Evolutionary conservation across 2,113 vertebrate genomes (phyloP), one percentile per base, ranked within the genome.

Genomic region (Salminus brasiliensis): DNA sequence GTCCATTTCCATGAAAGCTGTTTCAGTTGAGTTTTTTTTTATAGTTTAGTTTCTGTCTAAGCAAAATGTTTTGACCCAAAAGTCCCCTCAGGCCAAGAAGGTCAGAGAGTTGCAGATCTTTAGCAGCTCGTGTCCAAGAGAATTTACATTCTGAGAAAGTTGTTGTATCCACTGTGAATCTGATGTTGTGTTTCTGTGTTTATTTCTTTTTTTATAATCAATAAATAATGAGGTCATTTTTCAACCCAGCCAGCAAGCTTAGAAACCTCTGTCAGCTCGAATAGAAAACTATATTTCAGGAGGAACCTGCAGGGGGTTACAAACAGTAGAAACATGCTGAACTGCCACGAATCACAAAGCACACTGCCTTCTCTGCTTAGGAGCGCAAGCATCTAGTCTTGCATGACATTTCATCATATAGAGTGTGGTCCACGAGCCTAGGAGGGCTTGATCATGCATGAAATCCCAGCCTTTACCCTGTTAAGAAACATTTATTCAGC

Each of bases 351-450:
- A 69, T 53, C 47, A 74, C n/a, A 83, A 85, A 73, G 70, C 74
- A 67, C 45, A 78, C 18, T 60, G 55, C 29, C 59, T 72, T 67
- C 59, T 55, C 25, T 41, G 57, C 73, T 60, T 72, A 21, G 65
- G 79, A 84, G 72, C 83, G 78, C 73, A 81, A 84, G 84, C 60
- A 76, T 39, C 65, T 85, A 75, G 59, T 57, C 82, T 93, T 92
- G 83, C 91, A 83, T 76, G 65, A 84, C 78, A 76, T 93, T 91
- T 89, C 90, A 88, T 93, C 90, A 92, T 88, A 80, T 47, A 65
- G 12, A 39, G 39, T 66, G 71, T 69, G 65, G 66, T 80, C 78
- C 39, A 47, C 65, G 53, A 52, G 53, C 55, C 57, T 71, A 12
- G 13, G 45, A 55, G 68, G 18, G 39, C 47, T 74, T 79, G 72